Base-by-base conservation (phyloP, 2,797 vertebrate genomes). In the Notolabrus celidotus region DNA sequence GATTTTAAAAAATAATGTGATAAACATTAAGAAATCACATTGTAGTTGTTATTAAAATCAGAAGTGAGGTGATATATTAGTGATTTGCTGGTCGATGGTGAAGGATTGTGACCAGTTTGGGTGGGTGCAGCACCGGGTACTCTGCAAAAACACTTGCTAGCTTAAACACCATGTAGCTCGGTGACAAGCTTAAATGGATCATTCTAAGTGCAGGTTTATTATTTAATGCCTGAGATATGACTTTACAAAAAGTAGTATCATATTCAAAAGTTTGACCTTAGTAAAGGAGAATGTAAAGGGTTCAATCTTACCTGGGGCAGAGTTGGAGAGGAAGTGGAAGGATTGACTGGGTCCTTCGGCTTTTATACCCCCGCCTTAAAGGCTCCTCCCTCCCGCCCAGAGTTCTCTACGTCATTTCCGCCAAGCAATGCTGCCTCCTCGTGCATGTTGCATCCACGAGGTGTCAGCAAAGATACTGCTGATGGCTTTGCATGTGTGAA, bases 51-150 rank as follows among this genome's bases (percentile, higher is more conserved):
- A 0, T 2, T 3, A 0, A 2, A 0, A 0, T 0, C 0, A 0
- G 0, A 2, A 0, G 9, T 12, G 0, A 2, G 1, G 1, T 0
- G 0, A 19, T 11, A 14, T 0, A 0, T 0, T 0, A 0, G 0
- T 0, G 0, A 42, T 41, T 66, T 10, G 33, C 0, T 3, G 19
- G 0, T 2, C 41, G 92, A 93, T 92, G 90, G 75, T 4, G 15
- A 0, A 39, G 25, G 92, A 93, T 93, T 80, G 15, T 0, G 12
- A 3, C 0, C 4, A 14, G 16, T 0, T 2, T 0, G 12, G 20
- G 1, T 2, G 2, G 9, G 1, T 10, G 31, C 23, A n/a, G 19
- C 10, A 42, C 5, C 0, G 0, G 5, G 5, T 12, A 2, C 0
- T 8, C 2, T 0, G 14, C 0, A n/a, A 1, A 10, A 4, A 15